Evolutionary conservation across 2,888 invertebrate species (phyloP), one percentile per base, ranked within the genome.

Genomic region (Ceratothoa steindachneri): DNA sequence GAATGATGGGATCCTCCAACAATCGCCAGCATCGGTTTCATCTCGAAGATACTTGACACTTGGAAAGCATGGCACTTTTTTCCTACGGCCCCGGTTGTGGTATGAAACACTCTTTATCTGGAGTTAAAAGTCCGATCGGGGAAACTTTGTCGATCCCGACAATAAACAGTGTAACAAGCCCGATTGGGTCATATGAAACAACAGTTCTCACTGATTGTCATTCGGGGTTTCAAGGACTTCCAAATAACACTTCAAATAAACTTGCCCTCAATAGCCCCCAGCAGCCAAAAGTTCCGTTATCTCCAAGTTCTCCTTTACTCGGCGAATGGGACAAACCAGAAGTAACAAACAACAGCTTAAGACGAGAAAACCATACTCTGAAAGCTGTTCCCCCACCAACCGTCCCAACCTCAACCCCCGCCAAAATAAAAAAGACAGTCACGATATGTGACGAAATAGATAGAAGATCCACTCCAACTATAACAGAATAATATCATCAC

Each of bases 41-140:
- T 72, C 65, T 78, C 51, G 78, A 78, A 19, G 78, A 78, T 52
- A 78, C 78, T 75, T 78, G 78, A 78, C 78, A 75, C 66, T 64
- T 78, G 72, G 78, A 78, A 67, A 73, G 73, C 19, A 69, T 78
- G 75, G 75, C 78, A 1, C 69, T 78, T 24, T 78, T 78, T 51
- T 75, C 73, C 67, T 78, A 78, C 51, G 75, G 78, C 1, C 52
- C 71, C 2, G 73, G 71, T 41, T 70, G 75, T 29, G 66, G 65
- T 0, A 67, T 68, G 12, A 72, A 72, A 31, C 69, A 69, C 15
- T 30, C 74, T 4, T 22, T 60, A 24, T 24, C 60, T 22, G 60
- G 60, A 24, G 27, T 12, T 15, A 60, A 60, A 24, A 60, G 60
- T 60, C 60, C 60, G 24, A 24, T 60, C 12, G 27, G 19, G 24